Base-by-base conservation (phyloP, 1,140 invertebrate genomes). In the Trissolcus basalis region DNA sequence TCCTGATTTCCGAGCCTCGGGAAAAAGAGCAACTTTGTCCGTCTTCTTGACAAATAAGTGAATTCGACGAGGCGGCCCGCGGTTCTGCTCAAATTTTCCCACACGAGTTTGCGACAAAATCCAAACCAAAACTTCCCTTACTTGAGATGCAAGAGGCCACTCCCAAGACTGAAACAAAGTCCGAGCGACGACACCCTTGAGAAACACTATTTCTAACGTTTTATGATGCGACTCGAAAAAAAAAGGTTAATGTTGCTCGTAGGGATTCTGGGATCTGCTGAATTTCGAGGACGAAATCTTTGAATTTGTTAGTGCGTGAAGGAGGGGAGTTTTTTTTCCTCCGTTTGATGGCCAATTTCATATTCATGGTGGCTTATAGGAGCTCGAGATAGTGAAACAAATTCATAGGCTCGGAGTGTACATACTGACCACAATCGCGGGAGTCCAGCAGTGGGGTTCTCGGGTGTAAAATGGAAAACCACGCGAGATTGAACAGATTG, bases 1-100 rank as follows among this genome's bases (percentile, higher is more conserved):
- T 88, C 85, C 82, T 77, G 83, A 86, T 85, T 69, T 72, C 72
- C 80, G 81, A 81, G 84, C 80, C 82, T 61, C 55, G 49, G 71
- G 82, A 81, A 77, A 82, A 78, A 80, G 82, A 80, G 78, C n/a
- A 88, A 88, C 85, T 88, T 88, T 88, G 79, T 79, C 1, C 73
- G 80, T 87, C 85, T 85, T 84, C 84, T 86, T 82, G 77, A 51
- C 68, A 44, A 65, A 68, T 72, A 63, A 77, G 68, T 41, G 64
- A 76, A 72, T 68, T 63, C 54, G 70, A 43, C 16, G 51, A 48
- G 59, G 64, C 77, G 59, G 61, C 55, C 75, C 74, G 80, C 71
- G 69, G 77, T 82, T 80, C 77, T 65, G 83, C 79, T 82, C 80
- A 75, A 65, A 84, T 87, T 86, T 85, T 86, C 84, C 83, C 83